Conservation (phyloP, 2,888 invertebrate species). For the Ophion ellenae region DNA sequence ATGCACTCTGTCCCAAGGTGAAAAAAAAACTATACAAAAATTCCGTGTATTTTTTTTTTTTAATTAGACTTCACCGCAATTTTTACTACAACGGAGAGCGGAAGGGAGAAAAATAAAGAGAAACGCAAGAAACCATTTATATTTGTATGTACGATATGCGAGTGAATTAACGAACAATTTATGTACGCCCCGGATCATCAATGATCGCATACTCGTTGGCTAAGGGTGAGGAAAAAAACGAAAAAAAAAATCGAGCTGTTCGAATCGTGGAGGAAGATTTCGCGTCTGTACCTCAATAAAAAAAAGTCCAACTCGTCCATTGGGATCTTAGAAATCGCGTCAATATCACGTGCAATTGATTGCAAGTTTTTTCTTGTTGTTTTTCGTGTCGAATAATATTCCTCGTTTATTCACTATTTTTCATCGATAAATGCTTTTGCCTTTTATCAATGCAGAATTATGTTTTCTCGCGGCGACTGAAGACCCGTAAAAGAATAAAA, state of each 20-base stretch:
- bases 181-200: neutral
- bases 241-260: neutral
- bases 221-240: slow-evolving; percentile 15
- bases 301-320: no score
- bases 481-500: no score
- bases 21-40: slow-evolving; percentile 20
- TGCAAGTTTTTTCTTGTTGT: no score
- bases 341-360: no score
- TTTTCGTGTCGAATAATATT: no score
- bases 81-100: slow-evolving; percentile 27
- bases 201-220: neutral
- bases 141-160: slow-evolving; percentile 49
- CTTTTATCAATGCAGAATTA: no score
- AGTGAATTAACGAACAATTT: slow-evolving; percentile 30
- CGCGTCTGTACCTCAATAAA: no score
- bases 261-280: neutral
- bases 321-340: no score
- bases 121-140: slow-evolving; percentile 49
- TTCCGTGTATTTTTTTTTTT: no score
- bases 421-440: no score
- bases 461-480: no score
- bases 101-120: neutral
- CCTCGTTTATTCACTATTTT: no score
- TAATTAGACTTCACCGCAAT: slow-evolving; percentile 24
- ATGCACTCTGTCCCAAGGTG: neutral